A percentile compares a stretch with the other conserved stretches of the same genome.
Conservation (phyloP, 2,113 vertebrate species). For the Harpagus bidentatus region DNA sequence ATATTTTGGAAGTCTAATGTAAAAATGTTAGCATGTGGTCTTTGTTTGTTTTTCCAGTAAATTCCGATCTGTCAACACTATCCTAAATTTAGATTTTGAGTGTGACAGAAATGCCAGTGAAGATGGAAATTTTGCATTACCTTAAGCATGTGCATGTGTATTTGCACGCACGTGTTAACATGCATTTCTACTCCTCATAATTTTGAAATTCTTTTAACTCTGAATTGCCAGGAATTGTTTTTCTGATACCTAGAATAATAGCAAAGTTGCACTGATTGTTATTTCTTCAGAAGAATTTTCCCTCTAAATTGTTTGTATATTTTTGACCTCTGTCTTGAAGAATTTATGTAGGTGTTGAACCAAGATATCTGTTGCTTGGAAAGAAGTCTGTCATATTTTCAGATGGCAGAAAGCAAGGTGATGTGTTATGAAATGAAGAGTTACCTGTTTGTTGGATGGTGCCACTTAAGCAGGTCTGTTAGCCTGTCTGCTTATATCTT, state of each 20-base stretch:
- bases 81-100: not conserved
- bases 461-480: not conserved
- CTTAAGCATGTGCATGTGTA: not conserved
- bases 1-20: not conserved
- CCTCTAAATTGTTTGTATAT: not conserved
- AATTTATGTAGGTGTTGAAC: not conserved
- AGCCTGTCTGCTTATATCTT: not conserved
- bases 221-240: not conserved
- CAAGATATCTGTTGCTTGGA: not conserved
- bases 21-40: not conserved
- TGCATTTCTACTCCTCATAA: not conserved
- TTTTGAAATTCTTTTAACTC: not conserved
- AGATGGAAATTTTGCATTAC: not conserved
- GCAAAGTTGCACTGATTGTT: not conserved
- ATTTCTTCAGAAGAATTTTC: not conserved
- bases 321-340: not conserved
- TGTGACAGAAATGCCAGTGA: not conserved
- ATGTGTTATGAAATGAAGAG: not conserved
- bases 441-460: not conserved
- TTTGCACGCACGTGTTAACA: accelerated
- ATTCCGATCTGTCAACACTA: accelerated
- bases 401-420: not conserved
- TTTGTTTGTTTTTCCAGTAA: not conserved
- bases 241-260: not conserved
- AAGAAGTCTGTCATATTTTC: not conserved